A percentile compares a stretch with the other conserved stretches of the same genome.
phyloP scores from a whole-genome alignment of 2,113 vertebrate genomes.

The Ascaphus truei region DNA sequence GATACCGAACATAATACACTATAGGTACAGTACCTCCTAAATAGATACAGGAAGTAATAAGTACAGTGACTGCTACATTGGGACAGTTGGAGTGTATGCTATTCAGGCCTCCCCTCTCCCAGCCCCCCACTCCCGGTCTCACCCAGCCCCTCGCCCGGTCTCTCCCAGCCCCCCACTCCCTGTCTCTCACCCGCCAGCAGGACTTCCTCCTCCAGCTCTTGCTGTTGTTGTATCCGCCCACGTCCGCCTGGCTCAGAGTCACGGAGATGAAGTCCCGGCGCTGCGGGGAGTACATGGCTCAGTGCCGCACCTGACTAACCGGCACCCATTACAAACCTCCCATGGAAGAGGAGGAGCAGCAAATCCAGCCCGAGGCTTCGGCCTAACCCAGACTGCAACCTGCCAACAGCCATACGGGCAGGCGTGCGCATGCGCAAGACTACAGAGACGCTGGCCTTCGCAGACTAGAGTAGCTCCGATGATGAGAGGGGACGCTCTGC shows the following conservation, averaged over 20 bases:
- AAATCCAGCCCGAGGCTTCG: not conserved
- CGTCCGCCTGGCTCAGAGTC: conserved; percentile 62
- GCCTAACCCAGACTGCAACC: not conserved
- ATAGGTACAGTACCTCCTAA: too few relatives aligned
- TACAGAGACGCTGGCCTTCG: not conserved
- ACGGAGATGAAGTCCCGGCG: conserved; percentile 79
- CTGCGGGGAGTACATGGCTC: conserved; percentile 60
- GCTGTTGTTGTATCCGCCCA: conserved; percentile 65
- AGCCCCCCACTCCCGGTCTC: too few relatives aligned
- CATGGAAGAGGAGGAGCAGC: conserved; percentile 1
- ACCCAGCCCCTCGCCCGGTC: too few relatives aligned
- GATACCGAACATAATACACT: too few relatives aligned
- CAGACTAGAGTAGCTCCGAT: not conserved
- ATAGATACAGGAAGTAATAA: too few relatives aligned
- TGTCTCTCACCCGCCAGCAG: conserved; percentile 80
- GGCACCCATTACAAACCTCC: not conserved
- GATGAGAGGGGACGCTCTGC: not conserved
- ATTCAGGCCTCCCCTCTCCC: too few relatives aligned
- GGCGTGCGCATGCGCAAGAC: not conserved
- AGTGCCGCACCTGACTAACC: not conserved
- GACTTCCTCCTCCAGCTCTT: conserved; percentile 78
- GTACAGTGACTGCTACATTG: too few relatives aligned
- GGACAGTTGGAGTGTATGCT: too few relatives aligned
- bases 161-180: too few relatives aligned
- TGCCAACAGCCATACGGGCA: not conserved